Evolutionary conservation across 2,113 vertebrate genomes (phyloP).

Genomic region (Nyctibius bracteatus): DNA sequence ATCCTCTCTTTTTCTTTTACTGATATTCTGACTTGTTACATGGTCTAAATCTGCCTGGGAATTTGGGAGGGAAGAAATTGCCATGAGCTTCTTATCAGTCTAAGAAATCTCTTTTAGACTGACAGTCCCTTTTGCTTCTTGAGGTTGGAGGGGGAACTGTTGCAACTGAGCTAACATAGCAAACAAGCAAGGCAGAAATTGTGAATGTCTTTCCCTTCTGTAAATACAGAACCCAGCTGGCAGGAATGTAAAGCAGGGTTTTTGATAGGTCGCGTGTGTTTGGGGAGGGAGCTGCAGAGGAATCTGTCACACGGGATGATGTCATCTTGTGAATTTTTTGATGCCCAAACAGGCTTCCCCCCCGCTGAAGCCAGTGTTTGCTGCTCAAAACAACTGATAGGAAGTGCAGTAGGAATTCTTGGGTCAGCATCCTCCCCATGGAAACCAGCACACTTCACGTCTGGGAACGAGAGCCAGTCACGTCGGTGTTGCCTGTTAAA

Average conservation of each 20-base stretch:
- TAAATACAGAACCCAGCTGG: background rate
- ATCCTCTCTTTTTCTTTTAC: background rate
- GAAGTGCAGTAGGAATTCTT: slow-evolving; percentile 38
- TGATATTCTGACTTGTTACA: background rate
- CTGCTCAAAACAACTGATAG: slow-evolving; percentile 22
- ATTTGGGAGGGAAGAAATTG: background rate
- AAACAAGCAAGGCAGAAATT: background rate
- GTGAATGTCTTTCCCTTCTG: background rate
- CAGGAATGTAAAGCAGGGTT: background rate
- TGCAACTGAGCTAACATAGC: background rate
- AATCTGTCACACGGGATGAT: background rate
- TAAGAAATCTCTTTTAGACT: background rate
- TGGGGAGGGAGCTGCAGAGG: background rate
- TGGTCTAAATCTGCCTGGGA: background rate
- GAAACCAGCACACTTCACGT: slow-evolving; percentile 26
- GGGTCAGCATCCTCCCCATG: slow-evolving; percentile 30
- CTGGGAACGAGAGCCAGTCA: slow-evolving; percentile 24
- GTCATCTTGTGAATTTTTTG: slow-evolving; percentile 38
- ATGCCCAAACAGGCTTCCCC: background rate
- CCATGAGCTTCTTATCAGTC: background rate
- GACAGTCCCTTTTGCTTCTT: background rate
- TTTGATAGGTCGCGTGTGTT: background rate
- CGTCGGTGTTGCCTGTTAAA: slow-evolving; percentile 48
- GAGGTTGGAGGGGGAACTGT: background rate
- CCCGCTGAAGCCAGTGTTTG: background rate